phyloP scores from a whole-genome alignment of 2,888 invertebrate genomes.

The Nasonia oneida region DNA sequence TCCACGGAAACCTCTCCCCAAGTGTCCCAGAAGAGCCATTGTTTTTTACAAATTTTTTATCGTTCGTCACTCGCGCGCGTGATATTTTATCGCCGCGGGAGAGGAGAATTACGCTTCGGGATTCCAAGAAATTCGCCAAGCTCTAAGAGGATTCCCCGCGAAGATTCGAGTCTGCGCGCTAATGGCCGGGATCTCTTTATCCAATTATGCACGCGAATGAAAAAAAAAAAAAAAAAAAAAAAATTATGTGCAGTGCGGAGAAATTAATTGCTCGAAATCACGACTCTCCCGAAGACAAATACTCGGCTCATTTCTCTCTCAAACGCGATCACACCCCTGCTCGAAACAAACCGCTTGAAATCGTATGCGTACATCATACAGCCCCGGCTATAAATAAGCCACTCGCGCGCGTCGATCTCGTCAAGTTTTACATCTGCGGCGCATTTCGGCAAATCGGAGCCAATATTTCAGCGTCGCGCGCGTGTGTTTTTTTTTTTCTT shows the following conservation, averaged over 20 bases:
- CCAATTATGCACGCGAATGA: conserved; percentile 34
- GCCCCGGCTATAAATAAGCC: neutral
- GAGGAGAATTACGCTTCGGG: conserved; percentile 30
- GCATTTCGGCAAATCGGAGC: conserved; percentile 34
- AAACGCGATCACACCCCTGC: neutral
- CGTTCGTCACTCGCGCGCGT: conserved; percentile 1
- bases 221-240: conserved; percentile 28
- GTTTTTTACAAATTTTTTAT: conserved; percentile 26
- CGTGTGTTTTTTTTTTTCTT: conserved; percentile 32
- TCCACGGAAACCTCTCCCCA: neutral
- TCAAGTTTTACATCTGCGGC: neutral
- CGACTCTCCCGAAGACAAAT: neutral
- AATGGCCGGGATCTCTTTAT: conserved; percentile 56
- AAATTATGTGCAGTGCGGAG: neutral
- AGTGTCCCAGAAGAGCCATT: neutral
- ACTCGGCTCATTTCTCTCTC: too few species aligned
- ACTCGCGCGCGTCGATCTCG: neutral
- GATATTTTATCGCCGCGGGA: conserved; percentile 19
- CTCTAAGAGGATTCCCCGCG: conserved; percentile 50
- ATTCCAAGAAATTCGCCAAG: conserved; percentile 50
- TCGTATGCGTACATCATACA: neutral
- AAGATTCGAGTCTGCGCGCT: conserved; percentile 32
- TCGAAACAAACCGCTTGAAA: neutral
- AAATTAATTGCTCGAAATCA: neutral
- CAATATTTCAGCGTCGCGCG: conserved; percentile 43